Conservation (phyloP, 2,797 vertebrate genomes). For the Dipus sagitta region DNA sequence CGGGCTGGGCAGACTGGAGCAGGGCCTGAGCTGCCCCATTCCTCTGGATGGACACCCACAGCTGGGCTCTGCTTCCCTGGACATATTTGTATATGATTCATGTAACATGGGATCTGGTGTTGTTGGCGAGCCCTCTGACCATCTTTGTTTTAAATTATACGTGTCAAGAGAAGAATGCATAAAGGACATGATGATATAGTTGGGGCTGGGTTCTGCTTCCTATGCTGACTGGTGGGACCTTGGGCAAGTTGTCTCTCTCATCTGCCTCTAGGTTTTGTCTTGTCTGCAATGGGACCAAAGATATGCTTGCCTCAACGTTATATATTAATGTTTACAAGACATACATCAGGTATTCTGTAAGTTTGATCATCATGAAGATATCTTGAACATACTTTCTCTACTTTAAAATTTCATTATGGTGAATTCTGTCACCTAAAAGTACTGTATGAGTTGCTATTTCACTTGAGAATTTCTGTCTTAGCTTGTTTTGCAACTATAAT, state of each 20-base stretch:
- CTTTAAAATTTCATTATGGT: background rate
- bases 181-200: rapidly evolving
- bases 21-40: background rate
- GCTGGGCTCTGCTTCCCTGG: background rate
- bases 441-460: background rate
- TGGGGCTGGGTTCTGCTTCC: rapidly evolving
- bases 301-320: rapidly evolving
- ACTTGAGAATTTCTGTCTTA: background rate
- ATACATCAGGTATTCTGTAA: rapidly evolving
- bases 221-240: rapidly evolving
- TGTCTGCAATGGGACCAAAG: rapidly evolving
- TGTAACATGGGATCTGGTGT: background rate
- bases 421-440: background rate
- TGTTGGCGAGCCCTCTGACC: rapidly evolving
- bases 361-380: background rate
- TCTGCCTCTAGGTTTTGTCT: background rate
- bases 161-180: rapidly evolving
- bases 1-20: rapidly evolving
- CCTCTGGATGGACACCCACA: rapidly evolving
- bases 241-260: too few species aligned
- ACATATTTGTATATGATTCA: rapidly evolving
- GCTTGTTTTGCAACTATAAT: background rate
- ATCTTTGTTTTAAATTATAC: background rate
- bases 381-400: rapidly evolving
- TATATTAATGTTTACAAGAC: background rate